Conservation (phyloP, 1,140 invertebrate species). For the Sycophaga agraensis region DNA sequence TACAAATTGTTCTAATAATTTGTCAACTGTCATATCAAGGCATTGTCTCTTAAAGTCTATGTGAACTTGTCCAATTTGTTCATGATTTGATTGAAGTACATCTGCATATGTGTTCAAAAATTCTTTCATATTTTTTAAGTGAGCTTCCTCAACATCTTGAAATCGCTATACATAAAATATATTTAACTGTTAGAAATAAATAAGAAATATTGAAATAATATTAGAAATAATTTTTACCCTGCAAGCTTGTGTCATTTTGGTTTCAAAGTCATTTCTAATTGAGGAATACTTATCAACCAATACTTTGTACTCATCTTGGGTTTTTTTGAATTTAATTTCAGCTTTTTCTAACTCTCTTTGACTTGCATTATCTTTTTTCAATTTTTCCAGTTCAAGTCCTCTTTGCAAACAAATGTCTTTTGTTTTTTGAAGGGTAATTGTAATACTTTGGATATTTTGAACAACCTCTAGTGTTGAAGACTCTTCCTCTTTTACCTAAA, state of each 20-base stretch:
- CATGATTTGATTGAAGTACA: conserved; percentile 85
- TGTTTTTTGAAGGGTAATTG: conserved; percentile 81
- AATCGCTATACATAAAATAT: conserved; percentile 68
- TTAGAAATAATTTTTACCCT: conserved; percentile 60
- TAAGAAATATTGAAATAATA: background rate
- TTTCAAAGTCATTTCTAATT: conserved; percentile 90
- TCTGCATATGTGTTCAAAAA: conserved; percentile 88
- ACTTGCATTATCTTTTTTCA: conserved; percentile 87
- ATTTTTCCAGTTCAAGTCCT: conserved; percentile 81
- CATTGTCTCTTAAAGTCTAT: conserved; percentile 88
- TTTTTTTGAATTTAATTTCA: conserved; percentile 87
- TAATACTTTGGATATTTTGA: conserved; percentile 84
- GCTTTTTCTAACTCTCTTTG: conserved; percentile 91
- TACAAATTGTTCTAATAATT: conserved; percentile 87
- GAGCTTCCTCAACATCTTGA: conserved; percentile 89
- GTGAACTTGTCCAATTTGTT: conserved; percentile 85
- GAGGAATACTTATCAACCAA: conserved; percentile 86
- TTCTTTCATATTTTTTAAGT: conserved; percentile 93
- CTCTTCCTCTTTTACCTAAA: conserved; percentile 89
- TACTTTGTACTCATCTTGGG: conserved; percentile 89
- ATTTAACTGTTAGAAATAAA: conserved; percentile 5
- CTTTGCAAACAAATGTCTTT: conserved; percentile 86
- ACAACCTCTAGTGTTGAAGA: conserved; percentile 87
- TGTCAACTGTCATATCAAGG: conserved; percentile 87
- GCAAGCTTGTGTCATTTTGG: conserved; percentile 91